These are phyloP conservation scores for Sitobion miscanthi DNA, from an alignment of 1,140 invertebrate genomes.

Conservation along the genomic window DNA sequence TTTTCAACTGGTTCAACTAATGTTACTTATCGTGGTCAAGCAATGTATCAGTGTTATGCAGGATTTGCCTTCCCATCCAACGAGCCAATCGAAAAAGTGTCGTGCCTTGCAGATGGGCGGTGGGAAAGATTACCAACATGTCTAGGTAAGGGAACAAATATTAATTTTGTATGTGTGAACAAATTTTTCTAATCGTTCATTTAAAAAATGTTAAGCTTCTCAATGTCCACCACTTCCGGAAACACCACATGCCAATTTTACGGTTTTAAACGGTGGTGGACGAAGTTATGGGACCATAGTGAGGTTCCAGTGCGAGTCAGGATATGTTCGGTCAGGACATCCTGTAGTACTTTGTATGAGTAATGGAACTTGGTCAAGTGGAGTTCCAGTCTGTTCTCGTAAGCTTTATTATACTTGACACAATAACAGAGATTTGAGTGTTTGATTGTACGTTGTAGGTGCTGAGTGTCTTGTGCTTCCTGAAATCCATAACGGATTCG, in stretches of 20 bases:
- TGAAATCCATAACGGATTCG: conserved; percentile 78
- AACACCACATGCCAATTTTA: conserved; percentile 85
- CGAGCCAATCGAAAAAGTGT: conserved; percentile 86
- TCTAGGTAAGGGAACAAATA: conserved; percentile 68
- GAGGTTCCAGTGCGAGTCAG: conserved; percentile 91
- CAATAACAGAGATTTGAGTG: background rate
- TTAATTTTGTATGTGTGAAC: background rate
- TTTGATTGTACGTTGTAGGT: conserved; percentile 7
- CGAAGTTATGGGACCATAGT: conserved; percentile 95
- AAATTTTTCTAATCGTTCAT: background rate
- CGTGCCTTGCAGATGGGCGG: conserved; percentile 83
- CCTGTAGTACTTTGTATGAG: conserved; percentile 94
- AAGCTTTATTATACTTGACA: conserved; percentile 61
- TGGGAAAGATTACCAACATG: conserved; percentile 93
- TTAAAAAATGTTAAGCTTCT: conserved; percentile 71
- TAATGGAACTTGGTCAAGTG: conserved; percentile 94
- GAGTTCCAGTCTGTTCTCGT: conserved; percentile 87
- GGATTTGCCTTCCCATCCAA: conserved; percentile 92
- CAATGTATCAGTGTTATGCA: conserved; percentile 95
- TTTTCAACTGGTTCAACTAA: conserved; percentile 95
- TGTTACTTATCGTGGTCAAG: conserved; percentile 90
- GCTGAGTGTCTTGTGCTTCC: conserved; percentile 83
- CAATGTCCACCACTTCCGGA: conserved; percentile 90
- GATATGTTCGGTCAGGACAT: conserved; percentile 86
- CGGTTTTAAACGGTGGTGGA: conserved; percentile 89